These are phyloP conservation scores for Thomomys bottae DNA, from an alignment of 2,113 vertebrate genomes.

Conservation along the genomic window DNA sequence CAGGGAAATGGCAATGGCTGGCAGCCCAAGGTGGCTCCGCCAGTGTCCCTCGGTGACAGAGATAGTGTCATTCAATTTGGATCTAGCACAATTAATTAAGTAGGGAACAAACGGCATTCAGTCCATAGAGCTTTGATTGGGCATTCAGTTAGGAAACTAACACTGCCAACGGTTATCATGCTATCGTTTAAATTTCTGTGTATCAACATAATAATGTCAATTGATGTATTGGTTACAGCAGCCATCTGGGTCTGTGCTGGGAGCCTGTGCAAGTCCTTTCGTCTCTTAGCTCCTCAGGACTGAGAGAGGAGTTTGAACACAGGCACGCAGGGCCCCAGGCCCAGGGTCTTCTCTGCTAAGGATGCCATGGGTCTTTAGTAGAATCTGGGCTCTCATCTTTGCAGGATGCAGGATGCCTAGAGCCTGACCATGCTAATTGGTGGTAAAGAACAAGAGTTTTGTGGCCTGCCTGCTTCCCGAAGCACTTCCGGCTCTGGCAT, in stretches of 20 bases:
- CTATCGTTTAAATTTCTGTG: neutral
- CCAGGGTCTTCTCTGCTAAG: neutral
- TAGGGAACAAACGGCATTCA: slow-evolving; percentile 55
- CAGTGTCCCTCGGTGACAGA: neutral
- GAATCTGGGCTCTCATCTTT: neutral
- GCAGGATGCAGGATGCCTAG: neutral
- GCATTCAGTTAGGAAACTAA: neutral
- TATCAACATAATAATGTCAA: neutral
- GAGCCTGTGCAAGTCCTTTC: too few relatives aligned
- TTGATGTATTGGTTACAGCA: neutral
- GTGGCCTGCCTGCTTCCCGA: fast-evolving
- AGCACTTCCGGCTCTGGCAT: fast-evolving
- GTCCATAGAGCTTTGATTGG: neutral
- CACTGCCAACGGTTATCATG: fast-evolving
- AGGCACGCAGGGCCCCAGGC: neutral
- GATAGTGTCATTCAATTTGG: slow-evolving; percentile 44
- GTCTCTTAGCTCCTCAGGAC: neutral
- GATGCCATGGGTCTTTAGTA: neutral
- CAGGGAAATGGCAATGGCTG: neutral
- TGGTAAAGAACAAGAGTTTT: neutral
- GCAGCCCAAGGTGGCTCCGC: neutral
- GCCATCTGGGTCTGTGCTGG: too few relatives aligned
- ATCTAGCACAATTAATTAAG: slow-evolving; percentile 60
- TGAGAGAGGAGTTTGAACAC: neutral
- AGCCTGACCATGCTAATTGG: fast-evolving